phyloP scores from a whole-genome alignment of 2,888 invertebrate species.

The Leptinotarsa tumamoca region DNA sequence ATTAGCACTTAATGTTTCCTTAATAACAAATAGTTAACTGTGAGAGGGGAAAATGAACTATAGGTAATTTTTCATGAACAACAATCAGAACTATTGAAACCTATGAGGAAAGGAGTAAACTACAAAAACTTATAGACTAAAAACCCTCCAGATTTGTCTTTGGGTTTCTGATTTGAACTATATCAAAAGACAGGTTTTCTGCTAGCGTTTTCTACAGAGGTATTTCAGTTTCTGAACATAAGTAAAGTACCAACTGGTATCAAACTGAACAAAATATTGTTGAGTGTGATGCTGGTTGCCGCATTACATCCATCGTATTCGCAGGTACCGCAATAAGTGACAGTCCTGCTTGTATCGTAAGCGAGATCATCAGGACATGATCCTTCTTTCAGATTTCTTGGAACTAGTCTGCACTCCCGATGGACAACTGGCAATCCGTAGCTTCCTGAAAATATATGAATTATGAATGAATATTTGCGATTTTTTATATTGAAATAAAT shows the following conservation, averaged over 20 bases:
- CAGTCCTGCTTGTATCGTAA: slow-evolving; percentile 31
- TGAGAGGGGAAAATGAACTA: too few species aligned
- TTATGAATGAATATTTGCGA: background rate
- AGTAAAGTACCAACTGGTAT: slow-evolving; percentile 35
- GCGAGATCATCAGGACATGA: slow-evolving; percentile 50
- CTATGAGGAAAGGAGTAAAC: background rate
- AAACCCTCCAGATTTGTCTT: background rate
- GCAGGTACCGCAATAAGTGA: slow-evolving; percentile 50
- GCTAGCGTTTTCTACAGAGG: background rate
- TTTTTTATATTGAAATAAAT: too few species aligned
- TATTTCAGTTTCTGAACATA: slow-evolving; percentile 24
- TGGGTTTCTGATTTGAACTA: background rate
- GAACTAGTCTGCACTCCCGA: slow-evolving; percentile 51
- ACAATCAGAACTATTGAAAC: background rate
- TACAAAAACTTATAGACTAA: background rate
- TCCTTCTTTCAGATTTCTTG: slow-evolving; percentile 42
- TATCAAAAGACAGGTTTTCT: background rate
- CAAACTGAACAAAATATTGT: slow-evolving; percentile 31
- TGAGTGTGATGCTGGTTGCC: slow-evolving; percentile 33
- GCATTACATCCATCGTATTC: slow-evolving; percentile 50
- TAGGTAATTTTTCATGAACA: too few species aligned
- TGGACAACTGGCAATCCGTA: slow-evolving; percentile 43
- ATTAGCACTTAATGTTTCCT: too few species aligned
- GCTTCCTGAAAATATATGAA: slow-evolving; percentile 36
- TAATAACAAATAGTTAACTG: too few species aligned